Base-by-base conservation (phyloP, 2,888 invertebrate genomes). In the Trissolcus japonicus region DNA sequence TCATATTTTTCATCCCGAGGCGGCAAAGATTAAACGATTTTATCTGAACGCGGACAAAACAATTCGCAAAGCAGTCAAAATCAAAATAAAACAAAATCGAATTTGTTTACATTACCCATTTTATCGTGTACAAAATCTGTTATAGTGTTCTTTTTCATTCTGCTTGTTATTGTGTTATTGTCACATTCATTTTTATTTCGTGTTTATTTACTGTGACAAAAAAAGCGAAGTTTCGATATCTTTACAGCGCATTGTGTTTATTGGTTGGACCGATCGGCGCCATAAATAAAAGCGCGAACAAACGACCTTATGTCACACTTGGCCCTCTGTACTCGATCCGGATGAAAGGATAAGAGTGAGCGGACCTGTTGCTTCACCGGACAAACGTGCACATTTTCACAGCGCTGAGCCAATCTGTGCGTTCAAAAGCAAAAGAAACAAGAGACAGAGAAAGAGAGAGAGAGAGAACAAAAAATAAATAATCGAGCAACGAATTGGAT, bases 331-430 rank as follows among this genome's bases (percentile, higher is more conserved):
- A 35, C 35, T 35, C 35, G 35, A 35, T 35, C 35, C 35, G 35
- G 35, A 35, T 35, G 35, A 35, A 35, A 35, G 35, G 66, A 51
- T 51, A 57, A 59, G 57, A 43, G 66, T 51, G 57, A 57, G 55
- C 73, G 66, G 61, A 75, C 68, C 75, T 75, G 69, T 69, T 74
- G 69, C 69, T 59, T 56, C 35, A 35, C 35, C 35, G 35, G 35
- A 35, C 35, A 35, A 35, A 11, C 35, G 35, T 35, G 35, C 35
- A 25, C 25, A 35, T 35, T 35, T 35, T 35, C 35, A 35, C 35
- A 35, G 35, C 35, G 35, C 11, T 11, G 35, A 35, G 35, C 9
- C 46, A 16, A 46, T 46, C 46, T 16, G 46, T 16, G 16, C 16
- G 46, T 46, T 46, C 16, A 46, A 16, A 16, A 7, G n/a, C 4